Evolutionary conservation across 2,113 vertebrate genomes (phyloP).

Genomic region (Gymnorhina tibicen): DNA sequence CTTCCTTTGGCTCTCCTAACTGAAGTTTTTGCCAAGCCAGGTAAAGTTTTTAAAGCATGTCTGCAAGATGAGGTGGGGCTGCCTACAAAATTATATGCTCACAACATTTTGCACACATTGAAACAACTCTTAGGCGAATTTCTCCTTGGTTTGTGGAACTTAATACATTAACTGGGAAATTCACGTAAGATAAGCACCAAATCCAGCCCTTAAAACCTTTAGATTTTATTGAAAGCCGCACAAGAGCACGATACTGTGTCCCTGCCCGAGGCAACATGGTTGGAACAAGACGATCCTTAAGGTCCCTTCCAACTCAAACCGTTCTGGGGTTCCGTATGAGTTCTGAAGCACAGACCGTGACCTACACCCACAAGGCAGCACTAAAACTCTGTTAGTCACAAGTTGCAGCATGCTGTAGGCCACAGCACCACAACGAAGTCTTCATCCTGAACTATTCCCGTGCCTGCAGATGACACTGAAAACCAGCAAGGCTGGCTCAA

Average conservation of each 20-base stretch:
- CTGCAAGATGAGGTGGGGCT: background rate
- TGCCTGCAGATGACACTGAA: fast-evolving
- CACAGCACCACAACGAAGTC: background rate
- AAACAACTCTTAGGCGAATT: background rate
- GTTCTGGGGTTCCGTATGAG: background rate
- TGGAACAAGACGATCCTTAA: background rate
- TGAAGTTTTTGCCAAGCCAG: background rate
- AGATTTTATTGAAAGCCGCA: background rate
- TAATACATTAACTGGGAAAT: background rate
- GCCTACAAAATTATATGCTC: fast-evolving
- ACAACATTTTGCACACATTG: background rate
- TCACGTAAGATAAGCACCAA: background rate
- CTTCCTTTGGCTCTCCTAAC: background rate
- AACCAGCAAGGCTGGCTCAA: background rate
- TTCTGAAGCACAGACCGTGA: background rate
- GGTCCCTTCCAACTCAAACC: background rate
- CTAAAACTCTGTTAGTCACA: background rate
- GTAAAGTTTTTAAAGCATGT: background rate
- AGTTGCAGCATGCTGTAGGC: fast-evolving
- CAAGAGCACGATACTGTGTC: background rate
- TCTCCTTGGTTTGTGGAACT: background rate
- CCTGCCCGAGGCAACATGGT: background rate
- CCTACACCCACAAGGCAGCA: background rate
- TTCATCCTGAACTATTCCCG: fast-evolving
- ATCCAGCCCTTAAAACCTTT: background rate